These are phyloP conservation scores for Resseliella maxima DNA, from an alignment of 2,888 invertebrate species.

Conservation along the genomic window DNA sequence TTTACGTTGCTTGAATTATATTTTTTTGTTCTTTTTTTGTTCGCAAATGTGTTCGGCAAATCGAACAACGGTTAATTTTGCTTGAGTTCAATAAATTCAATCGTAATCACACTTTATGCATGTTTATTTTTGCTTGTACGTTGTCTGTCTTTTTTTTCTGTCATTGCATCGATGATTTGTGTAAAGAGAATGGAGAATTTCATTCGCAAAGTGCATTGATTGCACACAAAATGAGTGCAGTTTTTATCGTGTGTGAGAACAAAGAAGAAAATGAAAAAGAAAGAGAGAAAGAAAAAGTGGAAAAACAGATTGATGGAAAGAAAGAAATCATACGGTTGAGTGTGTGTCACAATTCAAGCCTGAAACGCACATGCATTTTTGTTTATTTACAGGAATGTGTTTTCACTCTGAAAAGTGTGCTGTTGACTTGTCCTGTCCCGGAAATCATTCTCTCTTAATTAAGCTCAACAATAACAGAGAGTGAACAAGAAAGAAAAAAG, in stretches of 20 bases:
- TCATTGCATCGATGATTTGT: background rate
- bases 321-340: too few relatives aligned
- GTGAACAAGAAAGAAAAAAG: too few relatives aligned
- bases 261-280: too few relatives aligned
- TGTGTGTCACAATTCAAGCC: background rate
- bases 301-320: too few relatives aligned
- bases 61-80: slow-evolving; percentile 31
- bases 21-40: background rate
- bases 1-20: background rate
- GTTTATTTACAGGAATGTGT: slow-evolving; percentile 19
- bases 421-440: background rate
- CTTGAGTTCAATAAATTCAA: background rate
- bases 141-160: background rate
- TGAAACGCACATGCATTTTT: slow-evolving; percentile 7
- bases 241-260: background rate
- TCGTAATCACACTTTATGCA: background rate
- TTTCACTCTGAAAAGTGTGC: background rate
- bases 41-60: background rate
- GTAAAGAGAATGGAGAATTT: background rate
- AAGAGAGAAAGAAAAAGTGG: too few relatives aligned
- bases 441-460: background rate
- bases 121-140: background rate
- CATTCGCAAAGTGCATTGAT: slow-evolving; percentile 17
- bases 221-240: background rate
- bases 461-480: too few relatives aligned